Evolutionary conservation across 2,113 vertebrate species (phyloP).

Genomic region (Scatophagus argus): DNA sequence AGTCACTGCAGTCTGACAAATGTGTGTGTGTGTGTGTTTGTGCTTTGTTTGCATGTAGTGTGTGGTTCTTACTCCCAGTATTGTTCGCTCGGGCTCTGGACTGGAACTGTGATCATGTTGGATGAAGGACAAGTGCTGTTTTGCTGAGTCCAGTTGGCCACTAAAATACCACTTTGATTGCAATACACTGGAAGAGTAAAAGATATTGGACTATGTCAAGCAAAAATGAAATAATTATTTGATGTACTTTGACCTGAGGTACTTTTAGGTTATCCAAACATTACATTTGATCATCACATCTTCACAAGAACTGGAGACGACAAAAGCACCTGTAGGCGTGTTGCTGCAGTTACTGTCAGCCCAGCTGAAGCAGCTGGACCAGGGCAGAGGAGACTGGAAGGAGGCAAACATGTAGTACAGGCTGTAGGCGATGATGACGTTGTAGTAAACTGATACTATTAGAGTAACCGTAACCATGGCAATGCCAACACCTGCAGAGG

Average conservation of each 20-base stretch:
- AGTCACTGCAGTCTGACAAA: background rate
- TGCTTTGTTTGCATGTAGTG: background rate
- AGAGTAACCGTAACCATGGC: slow-evolving; percentile 90
- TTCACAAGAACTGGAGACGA: too few relatives aligned
- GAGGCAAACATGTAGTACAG: slow-evolving; percentile 96
- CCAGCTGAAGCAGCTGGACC: slow-evolving; percentile 86
- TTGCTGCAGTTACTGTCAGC: slow-evolving; percentile 85
- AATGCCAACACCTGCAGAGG: slow-evolving; percentile 89
- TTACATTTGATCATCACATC: background rate
- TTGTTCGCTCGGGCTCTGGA: slow-evolving; percentile 90
- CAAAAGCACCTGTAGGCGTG: slow-evolving; percentile 80
- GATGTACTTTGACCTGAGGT: background rate
- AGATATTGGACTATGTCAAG: background rate
- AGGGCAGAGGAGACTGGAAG: slow-evolving; percentile 91
- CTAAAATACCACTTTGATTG: slow-evolving; percentile 75
- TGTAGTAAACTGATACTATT: slow-evolving; percentile 91
- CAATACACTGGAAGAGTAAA: slow-evolving; percentile 71
- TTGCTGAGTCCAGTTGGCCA: slow-evolving; percentile 81
- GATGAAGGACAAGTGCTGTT: slow-evolving; percentile 68
- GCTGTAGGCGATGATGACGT: slow-evolving; percentile 93
- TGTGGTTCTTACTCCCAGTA: slow-evolving; percentile 94
- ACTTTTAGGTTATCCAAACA: background rate
- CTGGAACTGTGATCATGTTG: slow-evolving; percentile 40
- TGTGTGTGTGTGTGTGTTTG: background rate
- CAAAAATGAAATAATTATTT: background rate